Evolutionary conservation across 2,888 invertebrate species (phyloP), one percentile per base, ranked within the genome.

Genomic region (Metellina segmentata): DNA sequence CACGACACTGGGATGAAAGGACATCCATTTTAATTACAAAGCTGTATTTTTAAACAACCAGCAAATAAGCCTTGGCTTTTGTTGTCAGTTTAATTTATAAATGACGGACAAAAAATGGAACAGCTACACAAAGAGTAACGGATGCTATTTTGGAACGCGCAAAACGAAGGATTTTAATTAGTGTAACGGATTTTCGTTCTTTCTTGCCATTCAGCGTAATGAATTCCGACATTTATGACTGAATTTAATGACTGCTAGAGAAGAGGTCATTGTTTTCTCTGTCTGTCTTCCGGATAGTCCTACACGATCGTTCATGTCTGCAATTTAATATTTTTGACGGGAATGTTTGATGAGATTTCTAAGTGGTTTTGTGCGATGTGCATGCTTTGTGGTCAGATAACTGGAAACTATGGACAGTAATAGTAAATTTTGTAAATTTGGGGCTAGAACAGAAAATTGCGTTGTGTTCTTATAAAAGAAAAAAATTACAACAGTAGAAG

Each of bases 21-120:
- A 53, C 79, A 79, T 85, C 72, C 53, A 74, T 85, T 85, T 85
- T 74, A 85, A 85, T 85, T 85, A 74, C 16, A 74, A 13, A 53
- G 7, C n/a, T 19, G 19, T 16, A n/a, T 70, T 48, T 48, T 71
- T 52, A 51, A 75, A 85, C 83, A 52, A 61, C 61, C 61, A 61
- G 75, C 8, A n/a, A 16, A 85, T 20, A 53, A 61, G 53, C 1
- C 20, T 34, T 9, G 20, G 1, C 34, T 61, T 53, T 74, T 85
- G 74, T 85, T 20, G 53, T 49, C 52, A 74, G 1, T 48, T 52
- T 53, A 52, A 85, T 72, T 74, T 72, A 74, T 74, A 49, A 20
- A 72, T 53, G 52, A 49, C 53, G 74, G 6, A 85, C 72, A 85
- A 85, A 74, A 75, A 72, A 34, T 16, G 20, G 52, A 74, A 51